A percentile compares a stretch with the other conserved stretches of the same genome.
Conservation (phyloP, 1,140 invertebrate genomes). For the Lethrus apterus region DNA sequence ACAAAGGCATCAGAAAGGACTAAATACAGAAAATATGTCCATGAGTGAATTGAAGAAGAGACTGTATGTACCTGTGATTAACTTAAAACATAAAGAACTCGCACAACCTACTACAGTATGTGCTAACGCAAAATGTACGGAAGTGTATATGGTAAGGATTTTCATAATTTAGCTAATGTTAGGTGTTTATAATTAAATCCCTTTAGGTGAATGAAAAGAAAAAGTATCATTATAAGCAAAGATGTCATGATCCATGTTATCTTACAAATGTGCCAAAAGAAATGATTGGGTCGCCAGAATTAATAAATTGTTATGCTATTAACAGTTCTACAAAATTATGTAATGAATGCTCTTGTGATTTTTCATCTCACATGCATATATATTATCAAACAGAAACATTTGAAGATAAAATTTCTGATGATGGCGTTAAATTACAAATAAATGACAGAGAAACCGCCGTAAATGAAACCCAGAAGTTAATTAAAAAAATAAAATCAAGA, state of each 20-base stretch:
- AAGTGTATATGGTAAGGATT: constrained; percentile 28
- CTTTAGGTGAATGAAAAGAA: constrained; percentile 30
- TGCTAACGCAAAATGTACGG: constrained; percentile 26
- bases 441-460: constrained; percentile 20
- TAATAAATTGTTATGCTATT: constrained; percentile 33
- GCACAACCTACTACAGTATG: constrained; percentile 35
- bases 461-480: constrained; percentile 17
- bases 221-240: constrained; percentile 33
- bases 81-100: constrained; percentile 27
- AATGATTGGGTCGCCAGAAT: constrained; percentile 25
- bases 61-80: constrained; percentile 32
- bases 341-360: constrained; percentile 26
- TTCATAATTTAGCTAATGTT: neutral
- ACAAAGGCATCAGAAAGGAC: constrained; percentile 20
- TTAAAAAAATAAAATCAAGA: constrained; percentile 18
- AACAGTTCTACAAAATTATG: constrained; percentile 17
- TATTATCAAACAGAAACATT: constrained; percentile 27
- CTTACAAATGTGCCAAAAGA: constrained; percentile 30
- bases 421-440: constrained; percentile 20
- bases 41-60: constrained; percentile 27
- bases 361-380: constrained; percentile 29
- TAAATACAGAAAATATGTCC: constrained; percentile 21
- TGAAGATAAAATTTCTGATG: constrained; percentile 20
- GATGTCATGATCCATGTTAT: constrained; percentile 35
- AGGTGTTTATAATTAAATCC: too few relatives aligned